Evolutionary conservation across 2,113 vertebrate genomes (phyloP).

Genomic region (Tapirus terrestris): DNA sequence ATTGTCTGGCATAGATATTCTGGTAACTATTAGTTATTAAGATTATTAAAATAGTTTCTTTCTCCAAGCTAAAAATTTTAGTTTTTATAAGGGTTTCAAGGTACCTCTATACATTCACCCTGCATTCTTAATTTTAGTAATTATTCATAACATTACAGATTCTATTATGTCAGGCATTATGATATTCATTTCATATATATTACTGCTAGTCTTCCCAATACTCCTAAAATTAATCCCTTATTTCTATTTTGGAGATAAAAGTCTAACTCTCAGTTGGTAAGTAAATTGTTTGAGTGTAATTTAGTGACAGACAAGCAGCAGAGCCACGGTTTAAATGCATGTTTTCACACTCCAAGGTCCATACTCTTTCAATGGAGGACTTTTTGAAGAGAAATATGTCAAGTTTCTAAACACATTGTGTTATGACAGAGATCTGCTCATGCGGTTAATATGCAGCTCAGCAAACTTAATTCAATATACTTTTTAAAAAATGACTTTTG

Average conservation of each 20-base stretch:
- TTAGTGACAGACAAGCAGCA: background rate
- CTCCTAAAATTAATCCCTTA: background rate
- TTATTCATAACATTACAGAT: background rate
- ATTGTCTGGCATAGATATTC: background rate
- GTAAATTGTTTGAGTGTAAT: background rate
- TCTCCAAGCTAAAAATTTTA: background rate
- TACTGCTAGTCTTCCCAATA: fast-evolving
- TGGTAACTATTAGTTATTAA: background rate
- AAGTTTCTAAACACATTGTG: background rate
- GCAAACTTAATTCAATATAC: background rate
- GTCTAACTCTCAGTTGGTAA: background rate
- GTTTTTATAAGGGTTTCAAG: background rate
- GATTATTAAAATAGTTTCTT: background rate
- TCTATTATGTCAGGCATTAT: background rate
- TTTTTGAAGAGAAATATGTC: background rate
- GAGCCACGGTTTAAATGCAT: background rate
- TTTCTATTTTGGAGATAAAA: background rate
- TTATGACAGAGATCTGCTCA: background rate
- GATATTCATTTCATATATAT: background rate
- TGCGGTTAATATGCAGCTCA: background rate
- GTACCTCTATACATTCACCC: background rate
- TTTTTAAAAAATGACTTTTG: background rate
- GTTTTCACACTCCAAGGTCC: background rate
- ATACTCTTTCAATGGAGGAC: background rate
- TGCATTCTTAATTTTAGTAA: background rate